Evolutionary conservation across 2,113 vertebrate species (phyloP).

Genomic region (Aspidoscelis tigris): DNA sequence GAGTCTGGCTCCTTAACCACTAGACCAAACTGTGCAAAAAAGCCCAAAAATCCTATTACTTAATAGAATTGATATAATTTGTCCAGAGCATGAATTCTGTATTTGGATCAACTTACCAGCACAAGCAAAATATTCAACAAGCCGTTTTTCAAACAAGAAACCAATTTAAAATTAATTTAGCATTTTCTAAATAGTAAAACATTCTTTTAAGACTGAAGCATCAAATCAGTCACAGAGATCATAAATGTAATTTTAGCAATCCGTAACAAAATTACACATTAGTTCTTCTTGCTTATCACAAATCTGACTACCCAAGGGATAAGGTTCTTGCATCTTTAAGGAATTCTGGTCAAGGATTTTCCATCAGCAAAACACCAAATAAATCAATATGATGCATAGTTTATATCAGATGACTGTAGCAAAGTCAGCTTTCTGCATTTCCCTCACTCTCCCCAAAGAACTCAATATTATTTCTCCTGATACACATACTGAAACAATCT

Average conservation of each 20-base stretch:
- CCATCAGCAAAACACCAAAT: slow-evolving; percentile 8
- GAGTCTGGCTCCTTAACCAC: too few species aligned
- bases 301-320: neutral
- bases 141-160: neutral
- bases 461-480: neutral
- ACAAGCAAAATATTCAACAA: neutral
- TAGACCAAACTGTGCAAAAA: too few species aligned
- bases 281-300: neutral
- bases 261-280: neutral
- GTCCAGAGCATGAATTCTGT: neutral
- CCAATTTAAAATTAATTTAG: neutral
- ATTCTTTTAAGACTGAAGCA: neutral
- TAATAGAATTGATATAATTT: neutral
- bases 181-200: neutral
- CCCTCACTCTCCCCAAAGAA: neutral
- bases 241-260: neutral
- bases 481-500: too few species aligned
- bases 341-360: slow-evolving; percentile 15
- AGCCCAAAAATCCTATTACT: neutral
- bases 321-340: neutral
- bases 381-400: neutral
- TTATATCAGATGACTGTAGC: slow-evolving; percentile 19
- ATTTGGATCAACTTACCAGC: neutral
- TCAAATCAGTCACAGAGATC: neutral
- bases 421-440: neutral